A percentile compares a stretch with the other conserved stretches of the same genome.
phyloP scores from a whole-genome alignment of 2,113 vertebrate genomes.

The Herpetotheres cachinnans region DNA sequence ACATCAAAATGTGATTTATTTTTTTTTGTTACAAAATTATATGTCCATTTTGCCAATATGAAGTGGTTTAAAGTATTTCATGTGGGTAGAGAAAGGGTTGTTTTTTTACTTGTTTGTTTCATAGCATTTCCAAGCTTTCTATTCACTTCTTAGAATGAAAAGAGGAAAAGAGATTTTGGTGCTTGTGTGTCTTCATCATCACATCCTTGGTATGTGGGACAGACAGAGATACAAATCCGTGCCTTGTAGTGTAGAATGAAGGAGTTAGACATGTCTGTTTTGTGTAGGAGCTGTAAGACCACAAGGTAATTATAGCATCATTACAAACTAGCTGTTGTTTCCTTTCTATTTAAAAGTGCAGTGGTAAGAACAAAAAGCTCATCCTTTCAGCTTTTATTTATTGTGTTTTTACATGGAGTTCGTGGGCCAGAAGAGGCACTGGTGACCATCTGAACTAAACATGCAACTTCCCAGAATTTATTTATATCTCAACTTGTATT shows the following conservation, averaged over 20 bases:
- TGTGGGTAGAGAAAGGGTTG: neutral
- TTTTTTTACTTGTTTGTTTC: neutral
- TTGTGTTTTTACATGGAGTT: neutral
- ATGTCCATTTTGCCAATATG: neutral
- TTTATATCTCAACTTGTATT: neutral
- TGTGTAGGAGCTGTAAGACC: neutral
- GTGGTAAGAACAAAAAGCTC: neutral
- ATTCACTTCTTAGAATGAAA: neutral
- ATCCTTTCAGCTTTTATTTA: neutral
- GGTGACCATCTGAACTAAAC: neutral
- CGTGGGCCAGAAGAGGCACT: neutral
- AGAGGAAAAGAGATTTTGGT: neutral
- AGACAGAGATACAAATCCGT: neutral
- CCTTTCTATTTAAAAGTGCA: neutral
- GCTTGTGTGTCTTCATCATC: neutral
- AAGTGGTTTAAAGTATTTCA: neutral
- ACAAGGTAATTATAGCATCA: neutral
- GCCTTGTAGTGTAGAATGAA: neutral
- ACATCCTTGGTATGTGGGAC: neutral
- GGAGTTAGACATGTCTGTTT: neutral
- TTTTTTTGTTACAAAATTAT: neutral
- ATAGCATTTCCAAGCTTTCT: neutral
- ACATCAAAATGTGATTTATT: neutral
- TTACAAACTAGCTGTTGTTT: neutral
- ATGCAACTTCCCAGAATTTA: neutral